Conservation (phyloP, 2,797 vertebrate species). For the Pipistrellus kuhlii region DNA sequence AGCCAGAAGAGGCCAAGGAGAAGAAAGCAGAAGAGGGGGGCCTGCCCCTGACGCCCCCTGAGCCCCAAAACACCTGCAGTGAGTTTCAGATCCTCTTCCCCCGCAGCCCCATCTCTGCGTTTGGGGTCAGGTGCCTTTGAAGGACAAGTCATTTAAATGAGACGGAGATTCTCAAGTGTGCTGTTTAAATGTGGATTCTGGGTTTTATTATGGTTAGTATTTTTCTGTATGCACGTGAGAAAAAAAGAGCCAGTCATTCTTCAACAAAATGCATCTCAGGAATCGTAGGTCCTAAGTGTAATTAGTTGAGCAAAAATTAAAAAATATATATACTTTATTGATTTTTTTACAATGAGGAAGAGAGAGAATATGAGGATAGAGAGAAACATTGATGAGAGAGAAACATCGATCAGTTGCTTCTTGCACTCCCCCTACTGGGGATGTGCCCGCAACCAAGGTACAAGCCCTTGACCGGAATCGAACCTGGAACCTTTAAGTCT, state of each 20-base stretch:
- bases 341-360: too few relatives aligned
- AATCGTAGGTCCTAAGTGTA: neutral
- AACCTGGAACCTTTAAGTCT: too few relatives aligned
- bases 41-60: accelerated
- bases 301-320: neutral
- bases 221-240: neutral
- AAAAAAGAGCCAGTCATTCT: neutral
- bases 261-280: neutral
- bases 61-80: neutral
- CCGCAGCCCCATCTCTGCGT: neutral
- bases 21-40: conserved; percentile 40
- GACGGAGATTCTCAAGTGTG: neutral
- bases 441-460: too few relatives aligned
- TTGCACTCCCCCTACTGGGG: too few relatives aligned
- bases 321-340: too few relatives aligned
- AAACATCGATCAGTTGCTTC: too few relatives aligned
- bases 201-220: neutral
- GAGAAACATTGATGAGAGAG: too few relatives aligned
- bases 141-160: neutral
- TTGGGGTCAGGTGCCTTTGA: neutral
- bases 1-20: neutral
- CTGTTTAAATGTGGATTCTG: neutral
- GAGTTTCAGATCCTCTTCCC: conserved; percentile 22
- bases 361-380: too few relatives aligned
- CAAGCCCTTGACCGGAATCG: too few relatives aligned